phyloP scores from a whole-genome alignment of 1,140 invertebrate species.

The Mercenaria mercenaria region DNA sequence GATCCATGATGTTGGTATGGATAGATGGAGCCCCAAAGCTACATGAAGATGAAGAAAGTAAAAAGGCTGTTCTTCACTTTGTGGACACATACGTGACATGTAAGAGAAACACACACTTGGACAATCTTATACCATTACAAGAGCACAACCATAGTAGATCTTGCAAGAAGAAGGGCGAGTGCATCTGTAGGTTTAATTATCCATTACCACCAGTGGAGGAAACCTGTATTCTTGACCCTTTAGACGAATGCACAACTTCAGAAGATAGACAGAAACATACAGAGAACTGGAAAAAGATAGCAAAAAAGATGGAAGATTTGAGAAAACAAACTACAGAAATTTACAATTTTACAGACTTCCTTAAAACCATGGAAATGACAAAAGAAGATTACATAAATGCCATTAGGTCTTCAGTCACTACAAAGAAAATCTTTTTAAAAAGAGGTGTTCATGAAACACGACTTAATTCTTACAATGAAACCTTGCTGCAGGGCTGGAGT shows the following conservation, averaged over 20 bases:
- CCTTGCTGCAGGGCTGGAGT: conserved; percentile 52
- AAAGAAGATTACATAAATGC: conserved; percentile 55
- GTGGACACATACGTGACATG: conserved; percentile 64
- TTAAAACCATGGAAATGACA: conserved; percentile 46
- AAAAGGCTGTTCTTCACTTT: conserved; percentile 51
- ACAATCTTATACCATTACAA: conserved; percentile 56
- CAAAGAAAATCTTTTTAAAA: conserved; percentile 57
- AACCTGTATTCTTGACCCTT: conserved; percentile 59
- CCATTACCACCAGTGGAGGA: conserved; percentile 65
- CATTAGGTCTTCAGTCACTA: conserved; percentile 47
- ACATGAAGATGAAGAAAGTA: conserved; percentile 30
- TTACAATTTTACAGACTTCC: conserved; percentile 20
- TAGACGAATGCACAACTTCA: neutral
- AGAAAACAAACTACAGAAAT: neutral
- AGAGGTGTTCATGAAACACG: conserved; percentile 54
- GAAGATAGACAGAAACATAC: neutral
- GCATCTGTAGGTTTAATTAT: conserved; percentile 67
- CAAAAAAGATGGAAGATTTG: conserved; percentile 6
- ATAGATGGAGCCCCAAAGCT: conserved; percentile 81
- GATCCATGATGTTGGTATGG: conserved; percentile 84
- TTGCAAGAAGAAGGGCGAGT: conserved; percentile 59
- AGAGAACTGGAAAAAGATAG: conserved; percentile 15
- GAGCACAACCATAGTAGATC: conserved; percentile 61
- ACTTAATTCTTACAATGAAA: conserved; percentile 64
- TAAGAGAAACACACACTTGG: neutral